A percentile compares a stretch with the other conserved stretches of the same genome.
Conservation (phyloP, 1,140 invertebrate genomes). For the Ips nitidus region DNA sequence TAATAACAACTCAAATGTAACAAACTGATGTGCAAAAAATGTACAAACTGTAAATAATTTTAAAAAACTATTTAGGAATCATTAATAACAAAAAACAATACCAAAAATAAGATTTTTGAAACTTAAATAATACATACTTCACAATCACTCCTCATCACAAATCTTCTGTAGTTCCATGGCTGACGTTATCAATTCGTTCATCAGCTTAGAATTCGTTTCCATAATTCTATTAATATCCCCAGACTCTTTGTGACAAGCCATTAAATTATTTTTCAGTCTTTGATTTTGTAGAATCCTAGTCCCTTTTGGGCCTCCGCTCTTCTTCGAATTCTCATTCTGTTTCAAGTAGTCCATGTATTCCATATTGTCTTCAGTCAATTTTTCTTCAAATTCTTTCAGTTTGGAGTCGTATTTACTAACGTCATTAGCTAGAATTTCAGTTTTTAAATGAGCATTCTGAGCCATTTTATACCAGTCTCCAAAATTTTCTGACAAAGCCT, state of each 20-base stretch:
- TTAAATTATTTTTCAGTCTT: slow-evolving; percentile 36
- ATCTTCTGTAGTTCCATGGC: too few species aligned
- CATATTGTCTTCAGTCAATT: slow-evolving; percentile 43
- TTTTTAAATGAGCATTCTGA: slow-evolving; percentile 74
- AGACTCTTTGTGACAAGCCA: slow-evolving; percentile 37
- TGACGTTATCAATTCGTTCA: slow-evolving; percentile 4
- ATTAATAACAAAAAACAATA: too few species aligned
- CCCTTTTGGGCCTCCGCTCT: slow-evolving; percentile 20
- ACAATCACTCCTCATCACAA: too few species aligned
- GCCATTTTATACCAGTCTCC: slow-evolving; percentile 86
- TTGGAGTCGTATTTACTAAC: slow-evolving; percentile 52
- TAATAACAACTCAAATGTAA: too few species aligned
- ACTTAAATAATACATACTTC: too few species aligned
- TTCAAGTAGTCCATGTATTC: slow-evolving; percentile 40
- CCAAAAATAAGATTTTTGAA: too few species aligned
- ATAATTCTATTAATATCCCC: slow-evolving; percentile 36
- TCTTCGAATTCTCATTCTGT: slow-evolving; percentile 26
- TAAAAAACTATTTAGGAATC: too few species aligned
- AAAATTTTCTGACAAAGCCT: slow-evolving; percentile 68
- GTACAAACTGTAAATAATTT: too few species aligned
- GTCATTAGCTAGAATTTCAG: slow-evolving; percentile 75
- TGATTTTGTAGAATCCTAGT: slow-evolving; percentile 36
- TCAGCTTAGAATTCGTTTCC: slow-evolving; percentile 35
- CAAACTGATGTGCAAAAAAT: too few species aligned
- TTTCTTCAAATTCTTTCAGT: slow-evolving; percentile 44